Evolutionary conservation across 2,797 vertebrate species (phyloP).

Genomic region (Avahi laniger): DNA sequence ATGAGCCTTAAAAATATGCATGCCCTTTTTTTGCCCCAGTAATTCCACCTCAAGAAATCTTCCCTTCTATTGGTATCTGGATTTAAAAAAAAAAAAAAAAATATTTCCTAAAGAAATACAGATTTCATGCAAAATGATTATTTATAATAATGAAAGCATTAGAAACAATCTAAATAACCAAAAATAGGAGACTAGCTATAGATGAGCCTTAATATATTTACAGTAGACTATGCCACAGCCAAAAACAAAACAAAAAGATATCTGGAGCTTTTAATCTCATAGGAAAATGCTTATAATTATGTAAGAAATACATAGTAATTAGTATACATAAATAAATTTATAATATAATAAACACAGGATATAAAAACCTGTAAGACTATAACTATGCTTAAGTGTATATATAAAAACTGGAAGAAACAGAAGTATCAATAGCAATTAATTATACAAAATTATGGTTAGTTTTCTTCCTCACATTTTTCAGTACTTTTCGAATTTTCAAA

Average conservation of each 20-base stretch:
- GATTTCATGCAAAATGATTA: background rate
- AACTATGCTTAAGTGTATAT: background rate
- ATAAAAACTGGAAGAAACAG: background rate
- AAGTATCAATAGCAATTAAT: background rate
- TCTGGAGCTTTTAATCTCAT: background rate
- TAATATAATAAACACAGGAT: background rate
- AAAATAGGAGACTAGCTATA: background rate
- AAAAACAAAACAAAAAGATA: background rate
- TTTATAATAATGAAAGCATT: background rate
- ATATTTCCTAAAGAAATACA: background rate
- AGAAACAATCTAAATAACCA: background rate
- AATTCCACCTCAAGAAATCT: background rate
- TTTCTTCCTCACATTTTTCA: background rate
- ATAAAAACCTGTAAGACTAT: background rate
- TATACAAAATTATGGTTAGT: background rate
- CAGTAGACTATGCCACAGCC: background rate
- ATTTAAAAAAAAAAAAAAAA: background rate
- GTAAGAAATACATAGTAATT: background rate
- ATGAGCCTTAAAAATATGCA: background rate
- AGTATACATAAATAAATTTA: background rate
- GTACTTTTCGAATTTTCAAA: background rate
- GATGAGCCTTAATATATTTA: background rate
- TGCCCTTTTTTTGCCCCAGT: background rate
- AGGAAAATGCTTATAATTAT: background rate
- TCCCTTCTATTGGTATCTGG: background rate